Evolutionary conservation across 2,797 vertebrate genomes (phyloP).

Genomic region (Echiichthys vipera): DNA sequence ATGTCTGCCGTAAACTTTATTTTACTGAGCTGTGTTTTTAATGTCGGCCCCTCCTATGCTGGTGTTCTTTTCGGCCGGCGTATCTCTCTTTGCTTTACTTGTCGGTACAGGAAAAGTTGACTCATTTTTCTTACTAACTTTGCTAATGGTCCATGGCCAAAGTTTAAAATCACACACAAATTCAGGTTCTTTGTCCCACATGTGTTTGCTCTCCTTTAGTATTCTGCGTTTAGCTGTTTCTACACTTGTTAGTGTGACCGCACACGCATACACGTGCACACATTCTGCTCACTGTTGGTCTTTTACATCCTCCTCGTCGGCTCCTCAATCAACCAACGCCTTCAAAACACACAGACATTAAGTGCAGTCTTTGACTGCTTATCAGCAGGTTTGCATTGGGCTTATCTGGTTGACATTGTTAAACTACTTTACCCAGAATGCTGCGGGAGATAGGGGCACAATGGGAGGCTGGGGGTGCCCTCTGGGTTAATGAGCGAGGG

Average conservation of each 20-base stretch:
- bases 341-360: constrained; percentile 81
- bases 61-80: constrained; percentile 12
- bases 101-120: constrained; percentile 67
- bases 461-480: constrained; percentile 75
- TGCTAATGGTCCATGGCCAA: constrained; percentile 65
- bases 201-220: constrained; percentile 69
- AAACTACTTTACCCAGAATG: constrained; percentile 86
- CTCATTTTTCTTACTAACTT: constrained; percentile 54
- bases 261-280: constrained; percentile 9
- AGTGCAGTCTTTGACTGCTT: constrained; percentile 82
- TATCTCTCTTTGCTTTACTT: constrained; percentile 42
- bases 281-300: constrained; percentile 60
- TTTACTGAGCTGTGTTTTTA: constrained; percentile 32
- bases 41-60: neutral
- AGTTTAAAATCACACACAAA: constrained; percentile 52
- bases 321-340: constrained; percentile 78
- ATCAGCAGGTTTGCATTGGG: constrained; percentile 82
- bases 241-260: constrained; percentile 28
- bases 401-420: constrained; percentile 85
- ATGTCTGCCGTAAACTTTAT: constrained; percentile 46
- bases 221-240: constrained; percentile 53
- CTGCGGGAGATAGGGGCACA: constrained; percentile 80
- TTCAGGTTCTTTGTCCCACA: constrained; percentile 58
- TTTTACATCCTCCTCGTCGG: constrained; percentile 71
- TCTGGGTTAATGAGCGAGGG: constrained; percentile 81